Percentiles rank a stretch among this genome's conserved stretches.
Conservation (phyloP, 2,113 vertebrate species). For the Chloropsis cyanopogon region DNA sequence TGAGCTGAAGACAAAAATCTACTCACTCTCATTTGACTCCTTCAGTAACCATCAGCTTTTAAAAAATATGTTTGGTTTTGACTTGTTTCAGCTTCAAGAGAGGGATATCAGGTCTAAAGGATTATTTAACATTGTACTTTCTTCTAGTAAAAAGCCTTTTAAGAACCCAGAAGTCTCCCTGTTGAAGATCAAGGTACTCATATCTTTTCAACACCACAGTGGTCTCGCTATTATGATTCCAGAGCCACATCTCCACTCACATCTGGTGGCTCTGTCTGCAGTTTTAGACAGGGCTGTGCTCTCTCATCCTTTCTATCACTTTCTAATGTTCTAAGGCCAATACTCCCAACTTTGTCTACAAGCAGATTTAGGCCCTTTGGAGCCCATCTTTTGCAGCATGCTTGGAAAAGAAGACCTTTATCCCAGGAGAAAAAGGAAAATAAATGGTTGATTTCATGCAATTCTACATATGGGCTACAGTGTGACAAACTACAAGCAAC, state of each 20-base stretch:
- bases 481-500: not conserved
- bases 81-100: not conserved
- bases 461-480: not conserved
- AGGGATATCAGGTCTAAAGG: accelerated
- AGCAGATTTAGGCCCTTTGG: not conserved
- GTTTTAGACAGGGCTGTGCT: not conserved
- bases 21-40: not conserved
- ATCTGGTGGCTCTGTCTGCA: not conserved
- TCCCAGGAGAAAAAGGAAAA: not conserved
- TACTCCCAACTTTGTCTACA: not conserved
- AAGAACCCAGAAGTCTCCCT: not conserved
- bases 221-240: not conserved
- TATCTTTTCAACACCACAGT: not conserved
- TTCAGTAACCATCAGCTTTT: not conserved
- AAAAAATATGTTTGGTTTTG: accelerated
- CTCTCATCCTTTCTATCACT: not conserved
- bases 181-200: not conserved
- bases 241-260: not conserved
- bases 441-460: not conserved
- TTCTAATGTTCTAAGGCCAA: not conserved
- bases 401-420: not conserved
- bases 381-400: not conserved
- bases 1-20: not conserved
- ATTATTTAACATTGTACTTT: accelerated
- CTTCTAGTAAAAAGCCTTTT: not conserved